These are phyloP conservation scores for Vanacampus margaritifer DNA, from an alignment of 2,113 vertebrate species.

Conservation along the genomic window DNA sequence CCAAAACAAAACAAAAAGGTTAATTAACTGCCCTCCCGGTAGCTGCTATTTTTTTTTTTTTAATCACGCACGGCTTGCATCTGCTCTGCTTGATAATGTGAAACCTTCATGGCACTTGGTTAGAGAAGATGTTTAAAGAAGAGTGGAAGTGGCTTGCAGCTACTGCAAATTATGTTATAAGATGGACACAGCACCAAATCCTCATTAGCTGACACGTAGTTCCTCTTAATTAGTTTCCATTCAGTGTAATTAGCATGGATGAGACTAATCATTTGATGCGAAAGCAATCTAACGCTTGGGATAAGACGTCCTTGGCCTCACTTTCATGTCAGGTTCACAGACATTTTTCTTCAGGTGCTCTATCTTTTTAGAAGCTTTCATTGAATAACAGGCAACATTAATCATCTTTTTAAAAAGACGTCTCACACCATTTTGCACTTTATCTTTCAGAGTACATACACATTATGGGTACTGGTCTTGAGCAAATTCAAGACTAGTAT, in stretches of 20 bases:
- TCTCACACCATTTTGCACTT: constrained; percentile 4
- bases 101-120: constrained; percentile 6
- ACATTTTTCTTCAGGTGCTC: constrained; percentile 54
- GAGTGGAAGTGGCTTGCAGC: constrained; percentile 35
- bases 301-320: constrained; percentile 91
- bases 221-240: constrained; percentile 98
- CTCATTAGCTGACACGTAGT: constrained; percentile 93
- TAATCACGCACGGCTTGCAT: constrained; percentile 19
- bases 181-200: constrained; percentile 84
- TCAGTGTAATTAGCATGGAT: constrained; percentile 92
- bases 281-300: constrained; percentile 92
- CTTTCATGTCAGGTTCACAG: constrained; percentile 78
- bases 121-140: constrained; percentile 28
- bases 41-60: constrained; percentile 10
- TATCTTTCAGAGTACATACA: neutral
- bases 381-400: constrained; percentile 43
- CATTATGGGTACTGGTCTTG: neutral
- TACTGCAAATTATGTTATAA: constrained; percentile 77
- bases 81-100: constrained; percentile 22
- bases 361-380: constrained; percentile 42
- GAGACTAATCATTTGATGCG: constrained; percentile 95
- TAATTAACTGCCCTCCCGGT: constrained; percentile 42
- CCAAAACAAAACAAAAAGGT: constrained; percentile 1
- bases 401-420: constrained; percentile 3
- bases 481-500: neutral